phyloP scores from a whole-genome alignment of 1,140 invertebrate species.

The Samia ricini region DNA sequence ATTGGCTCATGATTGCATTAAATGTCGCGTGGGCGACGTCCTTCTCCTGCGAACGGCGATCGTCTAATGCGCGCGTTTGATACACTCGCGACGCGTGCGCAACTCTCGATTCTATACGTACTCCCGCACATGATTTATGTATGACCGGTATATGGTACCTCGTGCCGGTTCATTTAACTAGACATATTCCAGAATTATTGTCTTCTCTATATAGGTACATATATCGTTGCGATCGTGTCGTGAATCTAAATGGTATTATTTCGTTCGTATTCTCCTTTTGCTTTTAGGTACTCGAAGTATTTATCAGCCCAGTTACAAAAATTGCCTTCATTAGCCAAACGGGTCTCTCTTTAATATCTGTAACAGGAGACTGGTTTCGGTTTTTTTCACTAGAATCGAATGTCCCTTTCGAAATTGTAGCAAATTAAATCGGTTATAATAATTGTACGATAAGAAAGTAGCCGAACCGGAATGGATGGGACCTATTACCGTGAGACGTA shows the following conservation, averaged over 20 bases:
- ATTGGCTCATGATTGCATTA: slow-evolving; percentile 48
- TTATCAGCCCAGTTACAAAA: slow-evolving; percentile 43
- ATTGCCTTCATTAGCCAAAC: slow-evolving; percentile 51
- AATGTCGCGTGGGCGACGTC: slow-evolving; percentile 57
- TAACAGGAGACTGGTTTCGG: slow-evolving; percentile 34
- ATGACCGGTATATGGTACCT: slow-evolving; percentile 34
- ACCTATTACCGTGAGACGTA: not conserved
- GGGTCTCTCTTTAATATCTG: slow-evolving; percentile 38
- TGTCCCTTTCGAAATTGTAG: slow-evolving; percentile 36
- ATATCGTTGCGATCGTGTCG: slow-evolving; percentile 32
- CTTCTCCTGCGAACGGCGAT: slow-evolving; percentile 37
- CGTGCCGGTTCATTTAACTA: slow-evolving; percentile 48
- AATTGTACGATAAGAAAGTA: slow-evolving; percentile 26
- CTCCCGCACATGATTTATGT: slow-evolving; percentile 55
- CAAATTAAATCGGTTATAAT: slow-evolving; percentile 25
- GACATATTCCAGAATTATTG: slow-evolving; percentile 51
- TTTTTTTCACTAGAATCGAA: slow-evolving; percentile 37
- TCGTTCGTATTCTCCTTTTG: not conserved
- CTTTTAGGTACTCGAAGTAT: slow-evolving; percentile 6
- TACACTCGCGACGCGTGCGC: slow-evolving; percentile 45
- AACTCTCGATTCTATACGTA: slow-evolving; percentile 15
- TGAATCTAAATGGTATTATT: slow-evolving; percentile 31
- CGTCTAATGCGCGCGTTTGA: slow-evolving; percentile 32
- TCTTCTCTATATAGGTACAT: slow-evolving; percentile 34
- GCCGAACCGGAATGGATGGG: slow-evolving; percentile 16